phyloP scores from a whole-genome alignment of 2,797 vertebrate species.

The Onychomys arenicola region DNA sequence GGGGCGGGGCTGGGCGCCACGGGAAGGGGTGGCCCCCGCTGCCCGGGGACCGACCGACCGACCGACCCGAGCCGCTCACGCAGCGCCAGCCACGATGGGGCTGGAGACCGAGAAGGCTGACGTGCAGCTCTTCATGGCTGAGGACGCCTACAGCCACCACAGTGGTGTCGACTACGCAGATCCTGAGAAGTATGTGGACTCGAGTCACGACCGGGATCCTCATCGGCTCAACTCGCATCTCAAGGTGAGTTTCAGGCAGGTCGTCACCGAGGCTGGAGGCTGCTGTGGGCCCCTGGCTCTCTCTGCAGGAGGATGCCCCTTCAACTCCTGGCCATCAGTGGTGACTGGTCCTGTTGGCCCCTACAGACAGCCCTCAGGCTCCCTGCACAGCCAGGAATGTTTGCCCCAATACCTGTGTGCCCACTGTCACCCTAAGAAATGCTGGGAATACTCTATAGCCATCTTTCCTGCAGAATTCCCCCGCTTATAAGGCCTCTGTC shows the following conservation, averaged over 20 bases:
- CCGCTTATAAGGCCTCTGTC: neutral
- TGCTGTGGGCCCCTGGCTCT: neutral
- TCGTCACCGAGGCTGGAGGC: neutral
- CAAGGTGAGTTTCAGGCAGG: conserved; percentile 87
- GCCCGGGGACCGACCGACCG: neutral
- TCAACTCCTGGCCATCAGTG: neutral
- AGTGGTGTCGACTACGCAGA: conserved; percentile 82
- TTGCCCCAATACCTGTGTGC: neutral
- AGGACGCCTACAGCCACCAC: conserved; percentile 84
- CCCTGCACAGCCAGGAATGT: neutral
- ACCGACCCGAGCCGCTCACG: neutral
- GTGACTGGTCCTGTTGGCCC: neutral
- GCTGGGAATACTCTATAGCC: neutral
- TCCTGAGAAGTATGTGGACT: conserved; percentile 83
- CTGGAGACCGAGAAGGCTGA: conserved; percentile 93
- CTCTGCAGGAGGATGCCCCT: neutral
- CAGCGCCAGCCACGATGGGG: conserved; percentile 88
- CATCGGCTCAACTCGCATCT: conserved; percentile 91
- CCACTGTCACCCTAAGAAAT: neutral
- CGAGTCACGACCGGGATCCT: conserved; percentile 90
- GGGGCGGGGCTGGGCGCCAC: conserved; percentile 49
- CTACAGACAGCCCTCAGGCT: too few relatives aligned
- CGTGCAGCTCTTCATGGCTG: conserved; percentile 92
- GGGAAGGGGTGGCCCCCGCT: neutral
- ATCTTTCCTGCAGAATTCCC: neutral